phyloP scores from a whole-genome alignment of 1,140 invertebrate genomes.

The Drosophila bifasciata region DNA sequence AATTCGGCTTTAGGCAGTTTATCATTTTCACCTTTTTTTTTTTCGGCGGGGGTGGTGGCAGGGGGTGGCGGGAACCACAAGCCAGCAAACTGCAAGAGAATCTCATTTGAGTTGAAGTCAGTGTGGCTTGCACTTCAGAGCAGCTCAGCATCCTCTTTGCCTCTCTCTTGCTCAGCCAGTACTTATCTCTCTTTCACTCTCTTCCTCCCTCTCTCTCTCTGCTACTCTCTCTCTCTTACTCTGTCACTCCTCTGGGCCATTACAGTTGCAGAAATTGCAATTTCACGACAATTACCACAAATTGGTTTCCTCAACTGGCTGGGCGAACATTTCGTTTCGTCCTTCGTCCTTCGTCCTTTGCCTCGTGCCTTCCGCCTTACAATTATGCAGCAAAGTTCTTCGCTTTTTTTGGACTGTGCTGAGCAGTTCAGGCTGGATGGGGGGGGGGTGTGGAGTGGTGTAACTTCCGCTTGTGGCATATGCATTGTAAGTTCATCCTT shows the following conservation, averaged over 20 bases:
- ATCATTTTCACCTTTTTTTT: constrained; percentile 55
- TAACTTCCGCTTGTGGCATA: constrained; percentile 48
- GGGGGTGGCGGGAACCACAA: constrained; percentile 11
- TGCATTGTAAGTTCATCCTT: constrained; percentile 67
- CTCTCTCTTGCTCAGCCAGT: constrained; percentile 1
- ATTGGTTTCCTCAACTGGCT: constrained; percentile 79
- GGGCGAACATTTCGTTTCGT: constrained; percentile 48
- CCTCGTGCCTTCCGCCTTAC: constrained; percentile 43
- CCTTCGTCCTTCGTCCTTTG: constrained; percentile 1
- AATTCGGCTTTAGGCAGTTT: constrained; percentile 51
- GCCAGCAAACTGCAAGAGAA: constrained; percentile 17
- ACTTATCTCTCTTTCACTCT: constrained; percentile 8
- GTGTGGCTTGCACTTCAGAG: too few species aligned
- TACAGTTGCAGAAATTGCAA: constrained; percentile 82
- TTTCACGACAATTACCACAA: constrained; percentile 81
- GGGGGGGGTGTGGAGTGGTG: too few species aligned
- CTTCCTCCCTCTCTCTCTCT: not conserved
- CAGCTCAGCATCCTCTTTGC: too few species aligned
- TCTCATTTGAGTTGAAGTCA: constrained; percentile 46
- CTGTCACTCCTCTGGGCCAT: constrained; percentile 53
- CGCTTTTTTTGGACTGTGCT: constrained; percentile 56
- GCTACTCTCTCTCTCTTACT: constrained; percentile 6
- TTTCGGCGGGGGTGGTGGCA: too few species aligned
- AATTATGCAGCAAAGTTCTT: constrained; percentile 71
- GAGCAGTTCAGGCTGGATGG: not conserved